These are phyloP conservation scores for Holacanthella duospinosa DNA, from an alignment of 2,888 invertebrate genomes.

Conservation along the genomic window DNA sequence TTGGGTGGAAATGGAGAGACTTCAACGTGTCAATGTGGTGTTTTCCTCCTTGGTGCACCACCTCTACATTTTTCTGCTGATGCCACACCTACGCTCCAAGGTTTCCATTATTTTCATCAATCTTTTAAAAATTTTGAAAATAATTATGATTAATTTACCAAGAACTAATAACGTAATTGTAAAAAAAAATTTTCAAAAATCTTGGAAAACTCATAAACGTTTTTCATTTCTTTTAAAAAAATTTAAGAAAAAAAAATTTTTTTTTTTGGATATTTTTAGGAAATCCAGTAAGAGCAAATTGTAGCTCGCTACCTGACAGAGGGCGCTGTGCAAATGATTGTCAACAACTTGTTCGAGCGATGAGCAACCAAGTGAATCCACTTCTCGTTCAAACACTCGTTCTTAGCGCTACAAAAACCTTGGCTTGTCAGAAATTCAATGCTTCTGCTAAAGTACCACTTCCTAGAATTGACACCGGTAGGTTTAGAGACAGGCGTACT, in stretches of 20 bases:
- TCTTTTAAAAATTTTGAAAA: no score
- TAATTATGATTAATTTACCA: no score
- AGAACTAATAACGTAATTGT: no score
- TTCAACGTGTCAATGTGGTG: slow-evolving; percentile 37
- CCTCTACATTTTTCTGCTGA: slow-evolving; percentile 35
- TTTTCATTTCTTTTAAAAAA: no score
- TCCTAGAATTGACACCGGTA: slow-evolving; percentile 19
- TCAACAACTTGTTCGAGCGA: slow-evolving; percentile 33
- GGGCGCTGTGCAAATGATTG: slow-evolving; percentile 33
- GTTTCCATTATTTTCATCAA: slow-evolving; percentile 18
- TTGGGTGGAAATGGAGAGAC: no score
- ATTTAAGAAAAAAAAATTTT: background rate
- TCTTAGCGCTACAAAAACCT: slow-evolving; percentile 31
- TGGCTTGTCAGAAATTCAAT: slow-evolving; percentile 35
- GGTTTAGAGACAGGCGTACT: background rate
- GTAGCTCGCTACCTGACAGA: slow-evolving; percentile 28
- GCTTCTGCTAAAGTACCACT: slow-evolving; percentile 32
- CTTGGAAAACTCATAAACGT: no score
- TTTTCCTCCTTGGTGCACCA: slow-evolving; percentile 34
- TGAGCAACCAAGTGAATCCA: slow-evolving; percentile 32
- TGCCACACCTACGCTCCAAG: slow-evolving; percentile 36
- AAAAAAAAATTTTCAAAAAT: no score
- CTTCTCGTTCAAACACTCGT: slow-evolving; percentile 36
- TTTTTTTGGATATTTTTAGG: slow-evolving; percentile 18
- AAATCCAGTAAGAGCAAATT: slow-evolving; percentile 33